Evolutionary conservation across 2,797 vertebrate species (phyloP).

Genomic region (Tragelaphus eurycerus): DNA sequence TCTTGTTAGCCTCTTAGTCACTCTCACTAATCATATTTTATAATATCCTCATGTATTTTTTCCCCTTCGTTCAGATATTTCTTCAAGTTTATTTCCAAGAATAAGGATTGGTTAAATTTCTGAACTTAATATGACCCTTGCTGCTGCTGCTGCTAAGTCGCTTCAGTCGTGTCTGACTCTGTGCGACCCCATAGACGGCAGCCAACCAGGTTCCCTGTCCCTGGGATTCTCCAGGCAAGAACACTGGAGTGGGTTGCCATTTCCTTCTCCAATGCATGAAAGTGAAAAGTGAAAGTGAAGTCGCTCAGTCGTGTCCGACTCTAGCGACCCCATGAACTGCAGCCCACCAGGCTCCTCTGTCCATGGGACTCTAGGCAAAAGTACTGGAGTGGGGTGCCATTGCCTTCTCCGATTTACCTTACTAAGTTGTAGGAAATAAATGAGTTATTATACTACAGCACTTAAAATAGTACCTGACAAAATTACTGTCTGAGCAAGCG

Average conservation of each 20-base stretch:
- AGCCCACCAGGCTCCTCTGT: no score
- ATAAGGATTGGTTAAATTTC: background rate
- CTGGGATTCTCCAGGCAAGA: no score
- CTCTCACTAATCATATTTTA: background rate
- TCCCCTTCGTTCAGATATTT: background rate
- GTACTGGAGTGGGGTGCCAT: no score
- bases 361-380: no score
- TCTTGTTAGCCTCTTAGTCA: background rate
- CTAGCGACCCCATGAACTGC: rapidly evolving
- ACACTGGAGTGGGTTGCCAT: no score
- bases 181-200: no score
- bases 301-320: no score
- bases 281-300: no score
- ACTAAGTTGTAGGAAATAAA: background rate
- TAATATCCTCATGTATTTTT: background rate
- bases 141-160: no score
- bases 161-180: no score
- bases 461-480: background rate
- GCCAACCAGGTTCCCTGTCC: no score
- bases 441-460: background rate
- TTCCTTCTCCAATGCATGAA: no score
- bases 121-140: background rate
- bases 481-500: background rate
- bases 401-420: background rate
- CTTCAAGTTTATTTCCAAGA: background rate